Evolutionary conservation across 2,113 vertebrate genomes (phyloP).

Genomic region (Plestiodon gilberti): DNA sequence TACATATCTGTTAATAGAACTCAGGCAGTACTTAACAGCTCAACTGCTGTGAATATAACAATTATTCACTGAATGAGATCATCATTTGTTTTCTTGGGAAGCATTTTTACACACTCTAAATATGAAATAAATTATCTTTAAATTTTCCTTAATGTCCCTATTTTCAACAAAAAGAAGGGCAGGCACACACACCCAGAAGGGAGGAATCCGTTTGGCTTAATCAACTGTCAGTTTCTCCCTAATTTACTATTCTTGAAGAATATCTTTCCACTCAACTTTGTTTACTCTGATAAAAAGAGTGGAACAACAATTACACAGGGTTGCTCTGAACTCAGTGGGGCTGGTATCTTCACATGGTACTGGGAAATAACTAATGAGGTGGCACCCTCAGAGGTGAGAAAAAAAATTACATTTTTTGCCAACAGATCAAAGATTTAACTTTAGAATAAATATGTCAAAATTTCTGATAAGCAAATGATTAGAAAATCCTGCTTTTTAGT

Average conservation of each 20-base stretch:
- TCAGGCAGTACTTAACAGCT: neutral
- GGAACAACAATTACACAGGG: neutral
- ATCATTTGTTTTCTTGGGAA: conserved; percentile 23
- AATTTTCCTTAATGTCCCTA: neutral
- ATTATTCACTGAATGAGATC: neutral
- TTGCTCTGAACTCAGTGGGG: neutral
- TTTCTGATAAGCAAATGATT: neutral
- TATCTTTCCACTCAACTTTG: neutral
- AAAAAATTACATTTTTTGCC: neutral
- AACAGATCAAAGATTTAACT: neutral
- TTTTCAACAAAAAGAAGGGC: neutral
- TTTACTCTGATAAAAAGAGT: neutral
- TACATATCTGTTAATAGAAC: no score
- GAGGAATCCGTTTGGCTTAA: neutral
- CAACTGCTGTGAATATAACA: conserved; percentile 1
- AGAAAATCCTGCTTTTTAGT: neutral
- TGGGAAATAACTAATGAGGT: neutral
- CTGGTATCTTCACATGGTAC: neutral
- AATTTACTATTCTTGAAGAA: neutral
- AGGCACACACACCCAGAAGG: neutral
- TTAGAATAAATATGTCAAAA: neutral
- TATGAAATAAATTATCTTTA: neutral
- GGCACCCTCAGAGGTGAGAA: neutral
- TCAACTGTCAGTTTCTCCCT: neutral
- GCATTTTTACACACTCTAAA: neutral